These are phyloP conservation scores for Channa maculata DNA, from an alignment of 2,113 vertebrate genomes.

Conservation along the genomic window DNA sequence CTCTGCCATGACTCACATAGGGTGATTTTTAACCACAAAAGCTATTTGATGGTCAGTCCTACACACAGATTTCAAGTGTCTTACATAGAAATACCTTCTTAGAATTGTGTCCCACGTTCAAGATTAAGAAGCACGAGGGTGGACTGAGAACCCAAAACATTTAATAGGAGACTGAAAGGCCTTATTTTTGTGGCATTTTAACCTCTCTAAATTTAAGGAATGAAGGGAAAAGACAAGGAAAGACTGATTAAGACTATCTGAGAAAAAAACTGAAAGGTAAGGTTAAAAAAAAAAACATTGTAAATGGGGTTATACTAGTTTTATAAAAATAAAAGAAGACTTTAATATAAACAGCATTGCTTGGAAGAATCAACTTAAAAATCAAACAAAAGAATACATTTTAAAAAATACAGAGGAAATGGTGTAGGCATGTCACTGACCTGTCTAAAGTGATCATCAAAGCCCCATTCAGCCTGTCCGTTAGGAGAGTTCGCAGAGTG, in stretches of 20 bases:
- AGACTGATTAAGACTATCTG: too few species aligned
- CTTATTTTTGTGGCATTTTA: neutral
- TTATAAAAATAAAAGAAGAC: neutral
- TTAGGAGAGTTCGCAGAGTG: constrained; percentile 79
- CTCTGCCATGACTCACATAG: constrained; percentile 79
- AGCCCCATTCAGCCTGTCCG: constrained; percentile 87
- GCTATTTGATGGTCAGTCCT: constrained; percentile 68
- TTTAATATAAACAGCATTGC: neutral
- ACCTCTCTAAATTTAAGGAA: neutral
- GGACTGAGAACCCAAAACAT: constrained; percentile 32
- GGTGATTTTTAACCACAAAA: constrained; percentile 72
- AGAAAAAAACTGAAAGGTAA: too few species aligned
- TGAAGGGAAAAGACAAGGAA: too few species aligned
- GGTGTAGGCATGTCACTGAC: constrained; percentile 80
- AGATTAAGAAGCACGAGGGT: constrained; percentile 68
- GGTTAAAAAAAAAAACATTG: neutral
- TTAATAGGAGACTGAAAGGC: constrained; percentile 25
- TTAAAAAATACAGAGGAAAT: neutral
- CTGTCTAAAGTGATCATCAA: constrained; percentile 93
- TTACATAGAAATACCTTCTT: constrained; percentile 50
- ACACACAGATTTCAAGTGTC: constrained; percentile 52
- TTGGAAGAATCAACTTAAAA: neutral
- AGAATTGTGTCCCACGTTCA: constrained; percentile 36
- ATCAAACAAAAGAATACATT: neutral
- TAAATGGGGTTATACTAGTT: neutral